Base-by-base conservation (phyloP, 1,140 invertebrate species). In the Pseudomyrmex sp. region DNA sequence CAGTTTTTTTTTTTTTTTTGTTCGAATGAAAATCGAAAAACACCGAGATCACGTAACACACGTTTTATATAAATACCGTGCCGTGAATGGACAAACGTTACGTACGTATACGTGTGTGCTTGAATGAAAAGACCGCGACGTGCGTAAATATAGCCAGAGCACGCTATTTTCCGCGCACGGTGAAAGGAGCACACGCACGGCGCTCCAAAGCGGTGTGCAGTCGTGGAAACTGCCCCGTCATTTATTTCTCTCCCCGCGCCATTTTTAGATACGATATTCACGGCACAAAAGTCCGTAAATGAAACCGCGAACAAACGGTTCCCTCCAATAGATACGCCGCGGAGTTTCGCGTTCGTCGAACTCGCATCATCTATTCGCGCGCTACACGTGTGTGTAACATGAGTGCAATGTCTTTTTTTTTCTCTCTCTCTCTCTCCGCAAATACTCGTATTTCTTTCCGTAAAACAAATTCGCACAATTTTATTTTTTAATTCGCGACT, bases 51-150 rank as follows among this genome's bases (percentile, higher is more conserved):
- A 23, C 15, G 63, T 7, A 35, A 70, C 8, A 20, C 26, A 8
- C 26, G 15, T 46, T 70, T 72, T 18, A 80, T 80, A 70, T 80
- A 70, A 80, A 80, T 80, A 61, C 12, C 18, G 7, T 54, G 8
- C 2, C 44, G 66, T 80, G 76, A 80, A 80, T 80, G 76, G 68
- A 13, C 20, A 50, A 79, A 50, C 54, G 65, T 80, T 70, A 50
- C 50, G 3, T 26, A 20, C 20, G 3, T 26, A 26, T 26, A 26
- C 26, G 18, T 54, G 23, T 59, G 66, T 59, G 66, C 44, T 56
- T 80, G 66, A 80, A 80, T 80, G 76, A 72, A 80, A 80, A 72
- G 76, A 80, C 5, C 44, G 12, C 66, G 66, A 15, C n/a, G 54
- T 56, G 66, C 20, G 54, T 80, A 80, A 80, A 80, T 80, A 80